Conservation (phyloP, 2,113 vertebrate species). For the Marcusenius ussheri region DNA sequence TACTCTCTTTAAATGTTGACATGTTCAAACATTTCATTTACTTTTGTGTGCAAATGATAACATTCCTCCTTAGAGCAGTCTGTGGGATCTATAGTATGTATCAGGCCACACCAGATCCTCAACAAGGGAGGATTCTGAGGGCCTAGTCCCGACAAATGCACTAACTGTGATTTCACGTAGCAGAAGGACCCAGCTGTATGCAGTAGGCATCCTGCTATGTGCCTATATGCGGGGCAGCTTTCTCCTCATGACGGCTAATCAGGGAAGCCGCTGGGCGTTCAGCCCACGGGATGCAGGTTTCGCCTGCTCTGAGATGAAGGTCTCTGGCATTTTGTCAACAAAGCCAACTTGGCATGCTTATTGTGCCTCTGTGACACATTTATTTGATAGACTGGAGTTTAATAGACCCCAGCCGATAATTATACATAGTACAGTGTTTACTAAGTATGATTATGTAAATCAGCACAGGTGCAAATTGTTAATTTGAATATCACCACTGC, state of each 20-base stretch:
- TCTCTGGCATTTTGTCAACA: background rate
- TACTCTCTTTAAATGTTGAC: background rate
- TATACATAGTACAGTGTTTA: background rate
- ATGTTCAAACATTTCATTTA: background rate
- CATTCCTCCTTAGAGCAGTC: background rate
- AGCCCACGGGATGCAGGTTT: background rate
- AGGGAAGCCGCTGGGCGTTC: background rate
- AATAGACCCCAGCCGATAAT: background rate
- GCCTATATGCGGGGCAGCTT: background rate
- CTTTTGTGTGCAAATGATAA: background rate
- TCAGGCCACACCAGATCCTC: background rate
- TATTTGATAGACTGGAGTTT: background rate
- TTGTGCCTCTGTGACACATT: background rate
- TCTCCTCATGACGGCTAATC: background rate
- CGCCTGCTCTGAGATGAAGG: background rate
- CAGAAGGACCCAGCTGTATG: slow-evolving; percentile 5
- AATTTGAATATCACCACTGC: background rate
- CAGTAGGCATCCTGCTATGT: background rate
- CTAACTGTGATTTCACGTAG: background rate
- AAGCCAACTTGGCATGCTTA: background rate
- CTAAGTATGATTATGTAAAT: slow-evolving; percentile 1
- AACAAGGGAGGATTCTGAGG: background rate
- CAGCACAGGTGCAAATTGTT: background rate
- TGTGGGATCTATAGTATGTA: background rate
- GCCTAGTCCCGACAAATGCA: background rate